Evolutionary conservation across 2,113 vertebrate genomes (phyloP), one percentile per base, ranked within the genome.

Genomic region (Uria lomvia): DNA sequence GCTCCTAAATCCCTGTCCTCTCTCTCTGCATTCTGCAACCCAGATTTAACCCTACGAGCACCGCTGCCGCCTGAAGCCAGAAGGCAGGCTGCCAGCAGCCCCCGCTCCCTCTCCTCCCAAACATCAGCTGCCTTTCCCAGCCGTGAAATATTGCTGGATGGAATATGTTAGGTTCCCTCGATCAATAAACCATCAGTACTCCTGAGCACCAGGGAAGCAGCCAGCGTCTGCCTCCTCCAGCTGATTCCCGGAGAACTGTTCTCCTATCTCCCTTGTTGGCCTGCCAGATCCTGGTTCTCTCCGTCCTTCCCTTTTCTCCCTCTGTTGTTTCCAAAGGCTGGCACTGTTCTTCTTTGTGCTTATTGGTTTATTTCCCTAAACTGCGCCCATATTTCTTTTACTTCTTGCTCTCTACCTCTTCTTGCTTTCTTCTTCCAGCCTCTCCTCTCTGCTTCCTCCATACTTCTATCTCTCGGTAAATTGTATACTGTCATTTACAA

Each of bases 171-270:
- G 16, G 16, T 94, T 91, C 79, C 53, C 66, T 63, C 30, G 4
- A 63, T 86, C 15, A 12, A 91, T 91, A 95, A 96, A 55, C 94
- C 88, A 84, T 91, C 93, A 87, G 55, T 56, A 92, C 49, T 85
- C 76, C 79, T 87, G 56, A 87, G 23, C 34, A 53, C 58, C 50
- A 65, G 70, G 47, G 67, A 80, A 91, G 70, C 43, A 89, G 70
- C 50, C 43, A 83, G 53, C 56, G 62, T 75, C 84, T 8, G 2
- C 52, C 42, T 88, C 42, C 59, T 92, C 58, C 71, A 94, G 63
- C n/a, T 95, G 71, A 86, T 95, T 92, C 76, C 30, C 34, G 9
- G 62, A 81, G 59, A 90, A 50, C 45, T 5, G 1, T 60, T 89
- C 75, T 73, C 30, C 52, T 36, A 19, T n/a, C 18, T 92, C 34